Base-by-base conservation (phyloP, 2,888 invertebrate species). In the Galerucella calmariensis region DNA sequence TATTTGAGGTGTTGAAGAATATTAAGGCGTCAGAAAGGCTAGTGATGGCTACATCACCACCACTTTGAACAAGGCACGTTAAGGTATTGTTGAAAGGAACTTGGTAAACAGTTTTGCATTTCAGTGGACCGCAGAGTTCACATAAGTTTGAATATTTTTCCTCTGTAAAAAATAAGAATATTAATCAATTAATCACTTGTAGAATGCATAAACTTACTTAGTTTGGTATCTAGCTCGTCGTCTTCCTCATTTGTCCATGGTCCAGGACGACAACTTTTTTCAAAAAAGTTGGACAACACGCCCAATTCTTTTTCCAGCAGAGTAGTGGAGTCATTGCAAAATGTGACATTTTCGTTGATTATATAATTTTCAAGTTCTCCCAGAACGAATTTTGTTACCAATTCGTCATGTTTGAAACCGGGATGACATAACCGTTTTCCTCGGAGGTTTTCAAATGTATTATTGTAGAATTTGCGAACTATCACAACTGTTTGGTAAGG, bases 181-280 rank as follows among this genome's bases (percentile, higher is more conserved):
- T 14, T 12, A 11, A 35, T 0, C 27, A 27, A 20, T 20, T 20
- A 20, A 20, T 20, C 20, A 20, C 20, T 20, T 20, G 20, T 20
- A 20, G 20, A 20, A 6, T 41, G 24, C 63, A 44, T 65, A 69
- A 16, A 87, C 91, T 90, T 87, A 94, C 94, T 93, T 12, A 93
- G 88, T 67, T 84, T 80, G 12, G 85, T 83, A 81, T 93, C 91
- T 0, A 90, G 85, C 24, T 20, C 58, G 0, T 88, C 85, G 0
- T 80, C 85, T 0, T 80, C 77, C 77, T 92, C 91, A 24, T 88
- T 82, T 4, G 91, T 90, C 94, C 94, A 94, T 0, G 87, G 83
- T 0, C 95, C 95, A 6, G 95, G 95, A 67, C 94, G 89, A 86
- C 95, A 95, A 75, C 92, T 92, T 0, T 89, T 87, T 0, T 90